Percentiles rank a stretch among this genome's conserved stretches.
phyloP scores from a whole-genome alignment of 2,888 invertebrate species.

The Nezara viridula region DNA sequence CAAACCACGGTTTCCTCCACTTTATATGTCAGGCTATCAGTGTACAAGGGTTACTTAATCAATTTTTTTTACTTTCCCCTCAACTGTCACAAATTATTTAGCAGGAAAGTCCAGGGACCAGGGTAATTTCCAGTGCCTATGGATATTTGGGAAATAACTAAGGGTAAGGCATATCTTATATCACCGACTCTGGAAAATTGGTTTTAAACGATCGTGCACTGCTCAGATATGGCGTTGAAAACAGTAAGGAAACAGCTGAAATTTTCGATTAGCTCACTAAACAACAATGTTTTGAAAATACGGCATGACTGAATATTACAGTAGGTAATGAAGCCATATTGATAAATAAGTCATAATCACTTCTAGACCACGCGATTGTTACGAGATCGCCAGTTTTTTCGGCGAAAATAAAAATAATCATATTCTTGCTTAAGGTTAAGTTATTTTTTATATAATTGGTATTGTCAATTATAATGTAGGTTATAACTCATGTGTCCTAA shows the following conservation, averaged over 20 bases:
- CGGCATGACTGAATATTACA: not conserved
- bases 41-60: not conserved
- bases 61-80: not conserved
- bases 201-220: not conserved
- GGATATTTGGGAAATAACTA: not conserved
- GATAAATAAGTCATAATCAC: not conserved
- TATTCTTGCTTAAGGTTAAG: no score
- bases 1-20: not conserved
- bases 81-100: not conserved
- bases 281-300: not conserved
- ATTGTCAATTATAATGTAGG: no score
- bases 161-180: not conserved
- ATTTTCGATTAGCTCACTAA: no score
- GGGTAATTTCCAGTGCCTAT: not conserved
- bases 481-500: no score
- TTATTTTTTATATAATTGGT: no score
- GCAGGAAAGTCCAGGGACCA: not conserved
- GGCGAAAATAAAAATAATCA: no score
- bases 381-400: not conserved
- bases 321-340: not conserved
- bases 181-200: no score
- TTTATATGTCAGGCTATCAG: not conserved
- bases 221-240: not conserved
- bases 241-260: not conserved
- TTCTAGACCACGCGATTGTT: not conserved